Evolutionary conservation across 2,888 invertebrate genomes (phyloP), one percentile per base, ranked within the genome.

Genomic region (Neocrepidodera transversa): DNA sequence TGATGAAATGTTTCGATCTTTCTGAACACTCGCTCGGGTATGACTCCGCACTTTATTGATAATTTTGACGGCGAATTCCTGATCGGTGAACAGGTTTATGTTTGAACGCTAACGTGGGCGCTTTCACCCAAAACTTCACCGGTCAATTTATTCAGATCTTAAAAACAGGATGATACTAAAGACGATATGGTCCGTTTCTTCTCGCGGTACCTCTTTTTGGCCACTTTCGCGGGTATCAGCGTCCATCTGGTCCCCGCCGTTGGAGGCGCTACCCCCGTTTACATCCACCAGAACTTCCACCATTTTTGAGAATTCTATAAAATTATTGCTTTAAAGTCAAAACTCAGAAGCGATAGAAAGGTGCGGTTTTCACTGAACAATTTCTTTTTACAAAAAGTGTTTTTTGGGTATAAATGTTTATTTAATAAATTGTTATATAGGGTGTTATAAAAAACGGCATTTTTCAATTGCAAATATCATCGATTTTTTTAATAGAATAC

Each of bases 1-100:
- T 97, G 93, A 83, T 97, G 95, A 87, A 98, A 97, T 69, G 96
- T 97, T 84, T 98, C 97, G 76, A 98, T 96, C 82, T 98, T 98
- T 74, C 96, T 93, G 85, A 97, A 95, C 74, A 98, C 94, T 87
- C 76, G 91, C 92, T 72, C 97, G 89, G 75, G 94, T 94, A 83
- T 96, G 95, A 68, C 93, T 93, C 69, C 94, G 93, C 76, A 93
- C 92, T 81, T 97, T 97, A 81, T 95, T 93, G 77, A 97, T 96
- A 76, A 95, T 92, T 86, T 98, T 98, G 67, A 98, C 98, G 62
- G 98, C 98, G 81, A 90, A 97, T 82, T 97, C 97, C 80, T 91
- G 86, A 71, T 92, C 92, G 67, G 94, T 96, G 82, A 91, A 91
- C 75, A 92, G 88, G 80, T 93, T 93, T 68, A 92, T 87, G 96